Conservation (phyloP, 2,113 vertebrate species). For the Galbula dea region DNA sequence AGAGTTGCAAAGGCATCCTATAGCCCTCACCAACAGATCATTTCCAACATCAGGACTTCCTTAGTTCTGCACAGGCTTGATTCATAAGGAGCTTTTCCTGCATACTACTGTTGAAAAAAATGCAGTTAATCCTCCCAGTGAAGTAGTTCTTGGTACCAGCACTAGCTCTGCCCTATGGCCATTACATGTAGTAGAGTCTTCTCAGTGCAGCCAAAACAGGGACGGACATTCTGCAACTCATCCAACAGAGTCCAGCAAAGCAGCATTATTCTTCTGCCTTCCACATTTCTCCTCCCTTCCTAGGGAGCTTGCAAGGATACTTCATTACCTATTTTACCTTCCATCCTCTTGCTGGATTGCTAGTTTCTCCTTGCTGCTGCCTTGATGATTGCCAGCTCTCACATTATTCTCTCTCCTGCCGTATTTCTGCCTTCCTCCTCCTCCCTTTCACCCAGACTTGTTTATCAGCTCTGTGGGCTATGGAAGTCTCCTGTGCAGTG, state of each 20-base stretch:
- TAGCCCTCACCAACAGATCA: background rate
- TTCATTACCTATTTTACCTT: background rate
- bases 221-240: background rate
- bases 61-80: background rate
- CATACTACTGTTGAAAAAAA: background rate
- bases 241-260: conserved; percentile 3
- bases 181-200: background rate
- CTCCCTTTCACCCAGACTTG: background rate
- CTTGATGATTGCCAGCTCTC: background rate
- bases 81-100: background rate
- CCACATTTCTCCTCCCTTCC: background rate
- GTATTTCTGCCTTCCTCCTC: background rate
- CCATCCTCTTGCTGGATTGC: background rate
- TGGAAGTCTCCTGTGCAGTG: background rate
- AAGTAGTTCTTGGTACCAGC: background rate
- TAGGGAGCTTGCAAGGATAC: background rate
- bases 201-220: background rate
- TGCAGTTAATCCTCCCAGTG: background rate
- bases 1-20: background rate
- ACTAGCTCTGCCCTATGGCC: background rate
- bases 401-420: background rate
- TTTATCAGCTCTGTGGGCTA: background rate
- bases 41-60: background rate
- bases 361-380: background rate
- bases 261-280: background rate